Evolutionary conservation across 2,888 invertebrate species (phyloP), one percentile per base, ranked within the genome.

Genomic region (Eubasilissa splendida): DNA sequence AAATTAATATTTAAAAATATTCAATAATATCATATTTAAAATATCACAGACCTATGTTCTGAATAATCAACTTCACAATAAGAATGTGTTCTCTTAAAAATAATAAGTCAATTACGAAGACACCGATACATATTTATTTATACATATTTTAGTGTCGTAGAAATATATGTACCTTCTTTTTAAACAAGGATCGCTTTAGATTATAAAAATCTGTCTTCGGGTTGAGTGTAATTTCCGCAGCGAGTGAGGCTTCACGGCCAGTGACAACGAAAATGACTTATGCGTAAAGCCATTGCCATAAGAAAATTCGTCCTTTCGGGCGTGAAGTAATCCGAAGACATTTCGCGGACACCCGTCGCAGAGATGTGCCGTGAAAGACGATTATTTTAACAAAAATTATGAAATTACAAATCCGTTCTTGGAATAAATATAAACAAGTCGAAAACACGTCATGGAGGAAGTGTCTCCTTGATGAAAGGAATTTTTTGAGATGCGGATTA

Each of bases 401-500:
- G 5, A 54, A 53, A 31, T 52, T 70, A 22, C 4, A 58, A 56
- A 73, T 56, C 31, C n/a, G n/a, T 58, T 31, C 33, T 73, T 11
- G 22, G 14, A 70, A 54, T 7, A 70, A 54, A 68, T 50, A n/a
- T n/a, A 58, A 65, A 31, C 33, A 33, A 73, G 42, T 33, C 71
- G 56, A 10, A 73, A 70, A 52, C 58, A 73, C 71, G 56, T 66
- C 66, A 42, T 10, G 58, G 50, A 42, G 42, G 66, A 66, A 50
- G 12, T 2, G 50, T 68, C 68, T 50, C 52, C 42, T 12, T n/a
- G 68, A 68, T 68, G 68, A n/a, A 52, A 50, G 68, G 68, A 68
- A 42, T 68, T 68, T 50, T 14, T 68, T 10, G 42, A 68, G 63
- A 68, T n/a, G 14, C 68, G 50, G 68, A 68, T 68, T 68, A 68